phyloP scores from a whole-genome alignment of 2,797 vertebrate species.

The Pogoniulus pusillus region DNA sequence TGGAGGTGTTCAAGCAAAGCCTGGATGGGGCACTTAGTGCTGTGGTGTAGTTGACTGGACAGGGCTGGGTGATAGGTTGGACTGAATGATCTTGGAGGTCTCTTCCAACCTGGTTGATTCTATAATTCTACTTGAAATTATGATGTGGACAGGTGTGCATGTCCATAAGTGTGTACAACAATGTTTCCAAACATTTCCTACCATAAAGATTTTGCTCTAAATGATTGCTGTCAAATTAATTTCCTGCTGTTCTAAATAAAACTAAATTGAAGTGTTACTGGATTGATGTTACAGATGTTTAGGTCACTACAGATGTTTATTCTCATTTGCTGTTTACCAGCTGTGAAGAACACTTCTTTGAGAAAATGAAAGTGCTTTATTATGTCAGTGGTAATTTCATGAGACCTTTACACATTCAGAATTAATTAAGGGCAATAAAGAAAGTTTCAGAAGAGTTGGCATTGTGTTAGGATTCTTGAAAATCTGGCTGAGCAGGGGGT shows the following conservation, averaged over 20 bases:
- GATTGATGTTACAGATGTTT: slow-evolving; percentile 18
- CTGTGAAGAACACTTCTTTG: background rate
- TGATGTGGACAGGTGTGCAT: too few species aligned
- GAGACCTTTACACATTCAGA: background rate
- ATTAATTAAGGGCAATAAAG: background rate
- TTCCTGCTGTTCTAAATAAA: background rate
- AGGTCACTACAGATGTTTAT: background rate
- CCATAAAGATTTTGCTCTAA: background rate
- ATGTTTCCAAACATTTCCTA: background rate
- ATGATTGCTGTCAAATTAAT: background rate
- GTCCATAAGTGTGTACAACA: background rate
- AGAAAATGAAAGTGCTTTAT: background rate
- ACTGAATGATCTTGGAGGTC: too few species aligned
- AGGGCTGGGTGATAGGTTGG: too few species aligned
- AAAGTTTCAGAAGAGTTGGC: background rate
- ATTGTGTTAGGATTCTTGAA: background rate
- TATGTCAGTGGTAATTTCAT: background rate
- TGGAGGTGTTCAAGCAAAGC: too few species aligned
- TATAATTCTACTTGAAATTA: background rate
- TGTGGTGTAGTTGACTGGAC: too few species aligned
- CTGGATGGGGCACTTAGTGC: too few species aligned
- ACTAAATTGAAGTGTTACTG: background rate
- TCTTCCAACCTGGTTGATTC: too few species aligned
- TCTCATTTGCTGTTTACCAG: background rate
- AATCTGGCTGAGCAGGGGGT: background rate